Base-by-base conservation (phyloP, 2,797 vertebrate species). In the Ctenochaetus hawaiiensis region DNA sequence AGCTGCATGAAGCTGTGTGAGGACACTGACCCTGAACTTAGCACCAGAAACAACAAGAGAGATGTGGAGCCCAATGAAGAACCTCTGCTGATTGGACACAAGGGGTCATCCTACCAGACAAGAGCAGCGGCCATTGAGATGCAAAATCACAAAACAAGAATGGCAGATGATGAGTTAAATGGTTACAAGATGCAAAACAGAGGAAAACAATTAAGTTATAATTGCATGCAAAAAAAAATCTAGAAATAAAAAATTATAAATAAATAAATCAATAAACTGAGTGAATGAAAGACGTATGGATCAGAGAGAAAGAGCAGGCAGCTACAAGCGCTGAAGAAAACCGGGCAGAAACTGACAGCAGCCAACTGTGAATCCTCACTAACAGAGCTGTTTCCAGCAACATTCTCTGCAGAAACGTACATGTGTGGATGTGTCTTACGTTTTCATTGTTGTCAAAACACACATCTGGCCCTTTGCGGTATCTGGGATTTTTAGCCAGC, bases 381-480 rank as follows among this genome's bases (percentile, higher is more conserved):
- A 75, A 81, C 57, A 45, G 44, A 79, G 44, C 56, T 62, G 61
- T 70, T 87, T 74, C 51, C 72, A 67, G 53, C 51, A 52, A 67
- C 90, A 90, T 80, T 88, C 88, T 87, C 91, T 89, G 86, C 87
- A 91, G 87, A 84, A 88, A 89, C 82, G 14, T 63, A 74, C 56
- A 41, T 78, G 26, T 77, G 75, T 26, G 37, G 64, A 56, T 77
- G 54, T 59, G 47, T 68, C 97, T 99, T 96, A 99, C 98, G 74
- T 94, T 87, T 78, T 93, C 90, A 65, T 97, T 97, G 90, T 98
- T 96, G 93, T 99, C 98, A 80, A 99, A 99, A 91, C 98, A 99
- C 87, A 96, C 96, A 3, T 98, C 97, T 0, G 98, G 98, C 52
- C 98, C 98, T 87, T 99, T 99, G 82, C 98, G 95, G 88, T 99